These are phyloP conservation scores for Chiridota heheva DNA, from an alignment of 35 echinoderm and acorn worm genomes.

Conservation along the genomic window DNA sequence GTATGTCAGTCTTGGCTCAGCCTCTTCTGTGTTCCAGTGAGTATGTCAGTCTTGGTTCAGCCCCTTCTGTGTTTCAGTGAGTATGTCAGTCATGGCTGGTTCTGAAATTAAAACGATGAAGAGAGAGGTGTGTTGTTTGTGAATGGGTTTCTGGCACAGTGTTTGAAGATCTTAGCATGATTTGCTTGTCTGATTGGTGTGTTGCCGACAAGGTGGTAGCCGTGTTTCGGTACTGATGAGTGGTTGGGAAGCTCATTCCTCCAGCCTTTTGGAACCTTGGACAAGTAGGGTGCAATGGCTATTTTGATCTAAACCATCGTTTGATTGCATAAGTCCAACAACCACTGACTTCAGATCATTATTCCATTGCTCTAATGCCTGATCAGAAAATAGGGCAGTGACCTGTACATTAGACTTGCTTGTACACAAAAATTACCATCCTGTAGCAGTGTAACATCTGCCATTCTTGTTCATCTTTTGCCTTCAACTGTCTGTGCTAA, in stretches of 20 bases:
- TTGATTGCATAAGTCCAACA: constrained; percentile 36
- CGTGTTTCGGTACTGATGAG: not conserved
- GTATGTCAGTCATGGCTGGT: constrained; percentile 38
- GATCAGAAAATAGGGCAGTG: constrained; percentile 19
- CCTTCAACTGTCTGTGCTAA: constrained; percentile 39
- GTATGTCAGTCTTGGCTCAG: too few species aligned
- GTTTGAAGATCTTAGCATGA: constrained; percentile 24
- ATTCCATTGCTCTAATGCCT: constrained; percentile 29
- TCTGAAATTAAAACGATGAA: constrained; percentile 18
- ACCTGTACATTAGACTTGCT: not conserved
- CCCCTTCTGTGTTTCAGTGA: constrained; percentile 14
- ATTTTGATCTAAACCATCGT: constrained; percentile 28
- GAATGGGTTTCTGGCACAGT: constrained; percentile 30
- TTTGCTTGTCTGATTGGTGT: constrained; percentile 30
- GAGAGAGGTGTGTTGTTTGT: constrained; percentile 15
- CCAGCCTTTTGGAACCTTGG: constrained; percentile 4
- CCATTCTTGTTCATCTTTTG: constrained; percentile 35
- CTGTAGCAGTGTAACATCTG: constrained; percentile 40
- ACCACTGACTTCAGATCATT: constrained; percentile 34
- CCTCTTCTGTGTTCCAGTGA: too few species aligned
- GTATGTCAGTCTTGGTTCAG: constrained; percentile 41
- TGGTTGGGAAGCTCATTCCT: constrained; percentile 18
- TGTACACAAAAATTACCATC: constrained; percentile 42
- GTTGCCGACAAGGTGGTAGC: not conserved
- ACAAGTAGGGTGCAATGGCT: constrained; percentile 28